These are phyloP conservation scores for Recurvirostra avosetta DNA, from an alignment of 2,113 vertebrate genomes.

Conservation along the genomic window DNA sequence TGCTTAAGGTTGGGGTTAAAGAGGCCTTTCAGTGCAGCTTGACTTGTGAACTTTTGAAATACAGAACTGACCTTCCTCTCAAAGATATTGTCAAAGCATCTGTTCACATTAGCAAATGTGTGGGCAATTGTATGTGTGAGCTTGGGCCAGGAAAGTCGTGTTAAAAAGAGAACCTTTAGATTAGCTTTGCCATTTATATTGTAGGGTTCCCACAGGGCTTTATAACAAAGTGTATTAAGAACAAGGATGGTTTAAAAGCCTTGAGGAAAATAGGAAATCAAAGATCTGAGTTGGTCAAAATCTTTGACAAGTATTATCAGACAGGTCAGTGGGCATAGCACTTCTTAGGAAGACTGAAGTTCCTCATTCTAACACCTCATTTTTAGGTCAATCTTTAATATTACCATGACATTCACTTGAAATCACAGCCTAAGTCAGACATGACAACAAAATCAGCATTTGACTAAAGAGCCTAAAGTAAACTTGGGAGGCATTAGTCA, in stretches of 20 bases:
- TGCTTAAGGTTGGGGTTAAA: slow-evolving; percentile 66
- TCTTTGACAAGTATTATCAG: neutral
- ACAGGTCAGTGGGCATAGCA: neutral
- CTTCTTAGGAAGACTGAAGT: neutral
- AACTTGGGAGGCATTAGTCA: neutral
- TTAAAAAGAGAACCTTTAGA: neutral
- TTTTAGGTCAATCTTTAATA: neutral
- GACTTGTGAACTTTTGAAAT: slow-evolving; percentile 24
- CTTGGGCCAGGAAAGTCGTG: neutral
- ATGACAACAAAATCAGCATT: neutral
- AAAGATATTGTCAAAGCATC: neutral
- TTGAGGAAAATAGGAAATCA: neutral
- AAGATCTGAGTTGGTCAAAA: neutral
- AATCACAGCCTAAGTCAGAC: neutral
- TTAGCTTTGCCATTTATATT: neutral
- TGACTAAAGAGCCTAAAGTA: neutral
- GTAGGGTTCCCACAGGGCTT: neutral
- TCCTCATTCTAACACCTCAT: neutral
- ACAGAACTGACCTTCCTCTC: neutral
- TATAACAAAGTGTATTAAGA: neutral
- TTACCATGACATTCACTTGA: neutral
- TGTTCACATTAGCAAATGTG: neutral
- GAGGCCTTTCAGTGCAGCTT: slow-evolving; percentile 51
- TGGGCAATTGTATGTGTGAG: neutral
- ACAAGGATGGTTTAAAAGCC: neutral